phyloP scores from a whole-genome alignment of 2,113 vertebrate species.

The Saccopteryx leptura region DNA sequence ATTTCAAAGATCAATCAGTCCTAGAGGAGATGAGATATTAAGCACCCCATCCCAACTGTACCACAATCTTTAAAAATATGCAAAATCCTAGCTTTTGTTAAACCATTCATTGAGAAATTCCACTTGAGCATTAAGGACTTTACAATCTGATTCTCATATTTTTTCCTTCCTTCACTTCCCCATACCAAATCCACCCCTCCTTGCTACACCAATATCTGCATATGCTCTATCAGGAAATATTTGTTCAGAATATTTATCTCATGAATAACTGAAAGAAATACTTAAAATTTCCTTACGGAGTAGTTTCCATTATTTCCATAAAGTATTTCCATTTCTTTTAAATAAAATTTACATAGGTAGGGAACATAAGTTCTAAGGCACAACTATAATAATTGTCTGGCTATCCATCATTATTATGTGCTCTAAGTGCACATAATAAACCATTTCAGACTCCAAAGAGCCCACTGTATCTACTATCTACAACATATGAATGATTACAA shows the following conservation, averaged over 20 bases:
- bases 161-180: background rate
- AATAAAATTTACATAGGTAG: constrained; percentile 15
- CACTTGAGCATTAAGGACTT: background rate
- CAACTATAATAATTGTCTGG: constrained; percentile 29
- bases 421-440: background rate
- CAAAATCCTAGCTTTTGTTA: background rate
- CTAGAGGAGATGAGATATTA: background rate
- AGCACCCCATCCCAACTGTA: background rate
- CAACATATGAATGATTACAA: constrained; percentile 56
- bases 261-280: constrained; percentile 36
- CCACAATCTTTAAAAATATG: background rate
- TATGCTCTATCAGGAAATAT: background rate
- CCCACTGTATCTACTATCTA: background rate
- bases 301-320: constrained; percentile 31
- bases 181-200: constrained; percentile 18
- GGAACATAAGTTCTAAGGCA: constrained; percentile 16
- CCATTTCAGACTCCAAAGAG: constrained; percentile 5
- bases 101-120: constrained; percentile 11
- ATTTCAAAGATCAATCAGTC: background rate
- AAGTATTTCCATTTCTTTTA: constrained; percentile 37
- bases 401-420: background rate
- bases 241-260: constrained; percentile 38
- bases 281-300: constrained; percentile 45
- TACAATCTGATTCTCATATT: background rate
- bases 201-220: background rate